phyloP scores from a whole-genome alignment of 2,113 vertebrate species.

The Anolis carolinensis region DNA sequence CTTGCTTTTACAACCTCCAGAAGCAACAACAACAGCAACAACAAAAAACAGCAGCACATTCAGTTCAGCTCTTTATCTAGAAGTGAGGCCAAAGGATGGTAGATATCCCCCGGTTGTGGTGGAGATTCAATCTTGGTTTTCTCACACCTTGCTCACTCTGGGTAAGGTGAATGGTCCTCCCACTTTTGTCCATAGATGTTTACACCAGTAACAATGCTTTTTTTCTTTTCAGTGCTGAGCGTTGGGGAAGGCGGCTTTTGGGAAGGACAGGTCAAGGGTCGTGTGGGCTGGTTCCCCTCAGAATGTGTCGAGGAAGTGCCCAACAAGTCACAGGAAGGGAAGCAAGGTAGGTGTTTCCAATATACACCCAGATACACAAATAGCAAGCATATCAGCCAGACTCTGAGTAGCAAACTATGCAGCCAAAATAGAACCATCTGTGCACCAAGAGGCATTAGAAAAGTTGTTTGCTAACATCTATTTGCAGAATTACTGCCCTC shows the following conservation, averaged over 20 bases:
- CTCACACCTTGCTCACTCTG: not conserved
- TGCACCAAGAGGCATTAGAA: not conserved
- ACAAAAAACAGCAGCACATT: not conserved
- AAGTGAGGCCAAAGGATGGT: not conserved
- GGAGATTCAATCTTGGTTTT: not conserved
- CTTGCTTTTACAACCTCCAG: not conserved
- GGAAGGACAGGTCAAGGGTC: constrained; percentile 91
- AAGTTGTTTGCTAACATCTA: too few species aligned
- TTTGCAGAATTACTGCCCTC: not conserved
- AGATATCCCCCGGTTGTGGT: not conserved
- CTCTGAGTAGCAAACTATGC: not conserved
- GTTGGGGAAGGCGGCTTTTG: constrained; percentile 93
- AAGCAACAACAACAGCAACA: not conserved
- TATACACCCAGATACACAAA: not conserved
- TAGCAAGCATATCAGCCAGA: not conserved
- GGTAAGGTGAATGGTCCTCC: not conserved
- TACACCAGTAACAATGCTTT: not conserved
- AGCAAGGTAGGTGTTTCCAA: constrained; percentile 79
- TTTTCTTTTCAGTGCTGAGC: constrained; percentile 82
- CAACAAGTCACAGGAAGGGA: constrained; percentile 84
- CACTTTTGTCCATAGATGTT: not conserved
- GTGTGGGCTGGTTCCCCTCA: constrained; percentile 92
- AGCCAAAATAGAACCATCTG: not conserved
- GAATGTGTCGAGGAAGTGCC: constrained; percentile 92
- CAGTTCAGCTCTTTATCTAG: not conserved